Conservation (phyloP, 2,888 invertebrate genomes). For the Helobdella robusta region DNA sequence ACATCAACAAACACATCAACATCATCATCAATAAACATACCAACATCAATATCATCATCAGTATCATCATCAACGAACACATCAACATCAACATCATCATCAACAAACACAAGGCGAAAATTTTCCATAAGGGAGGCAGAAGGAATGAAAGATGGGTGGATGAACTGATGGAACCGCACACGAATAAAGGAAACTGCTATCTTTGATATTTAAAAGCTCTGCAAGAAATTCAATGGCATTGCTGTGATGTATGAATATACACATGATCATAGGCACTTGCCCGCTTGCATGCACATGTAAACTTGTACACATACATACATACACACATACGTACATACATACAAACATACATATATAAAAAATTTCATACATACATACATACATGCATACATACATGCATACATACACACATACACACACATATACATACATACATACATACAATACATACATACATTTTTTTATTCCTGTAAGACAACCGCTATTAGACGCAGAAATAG, state of each 20-base stretch:
- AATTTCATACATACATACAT: constrained; percentile 1
- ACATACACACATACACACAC: constrained; percentile 15
- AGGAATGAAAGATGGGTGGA: no score
- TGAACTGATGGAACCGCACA: no score
- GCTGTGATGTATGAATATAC: constrained; percentile 14
- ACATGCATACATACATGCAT: constrained; percentile 3
- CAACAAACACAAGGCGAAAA: no score
- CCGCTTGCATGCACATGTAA: not conserved
- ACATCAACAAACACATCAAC: no score
- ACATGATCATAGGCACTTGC: not conserved
- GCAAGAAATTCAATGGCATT: no score
- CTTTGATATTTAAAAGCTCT: no score
- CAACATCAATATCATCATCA: constrained; percentile 18
- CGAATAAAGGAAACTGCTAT: no score
- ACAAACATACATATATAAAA: constrained; percentile 4
- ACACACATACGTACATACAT: constrained; percentile 15
- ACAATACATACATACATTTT: constrained; percentile 22
- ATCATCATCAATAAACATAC: constrained; percentile 10
- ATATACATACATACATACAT: constrained; percentile 9
- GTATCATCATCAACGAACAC: constrained; percentile 5
- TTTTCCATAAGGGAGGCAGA: no score
- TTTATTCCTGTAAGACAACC: no score
- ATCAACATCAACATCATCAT: constrained; percentile 17
- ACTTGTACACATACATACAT: constrained; percentile 10
- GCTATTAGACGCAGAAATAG: no score